These are phyloP conservation scores for Agapornis canus DNA, from an alignment of 2,797 vertebrate species.

Conservation along the genomic window DNA sequence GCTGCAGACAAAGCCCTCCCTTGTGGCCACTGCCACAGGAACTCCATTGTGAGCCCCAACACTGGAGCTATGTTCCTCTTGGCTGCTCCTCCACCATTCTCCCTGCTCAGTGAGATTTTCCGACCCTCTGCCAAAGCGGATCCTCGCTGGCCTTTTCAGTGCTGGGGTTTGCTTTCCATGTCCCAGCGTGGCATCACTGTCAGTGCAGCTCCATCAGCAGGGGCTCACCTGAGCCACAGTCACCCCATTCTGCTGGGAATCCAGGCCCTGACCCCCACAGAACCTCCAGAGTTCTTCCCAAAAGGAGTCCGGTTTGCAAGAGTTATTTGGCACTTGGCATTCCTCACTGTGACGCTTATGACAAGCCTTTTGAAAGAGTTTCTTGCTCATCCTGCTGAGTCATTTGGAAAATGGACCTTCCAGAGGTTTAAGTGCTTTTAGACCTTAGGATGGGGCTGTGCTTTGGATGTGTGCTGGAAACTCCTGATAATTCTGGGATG, in stretches of 20 bases:
- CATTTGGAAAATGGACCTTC: background rate
- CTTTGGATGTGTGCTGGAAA: background rate
- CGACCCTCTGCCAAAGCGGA: background rate
- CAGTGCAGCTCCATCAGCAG: background rate
- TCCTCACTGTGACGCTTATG: background rate
- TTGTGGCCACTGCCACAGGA: conserved; percentile 17
- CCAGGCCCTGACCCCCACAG: background rate
- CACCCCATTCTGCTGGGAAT: background rate
- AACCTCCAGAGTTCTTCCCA: background rate
- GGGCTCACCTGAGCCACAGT: background rate
- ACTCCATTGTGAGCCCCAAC: conserved; percentile 1
- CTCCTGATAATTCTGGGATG: background rate
- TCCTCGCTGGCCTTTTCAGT: background rate
- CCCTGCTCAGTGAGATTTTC: background rate
- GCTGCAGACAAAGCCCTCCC: background rate
- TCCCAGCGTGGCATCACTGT: fast-evolving
- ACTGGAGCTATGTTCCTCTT: conserved; percentile 21
- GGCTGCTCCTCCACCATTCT: background rate
- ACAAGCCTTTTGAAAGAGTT: background rate
- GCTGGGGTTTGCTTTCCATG: background rate
- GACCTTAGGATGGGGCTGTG: background rate
- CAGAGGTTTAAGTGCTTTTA: background rate
- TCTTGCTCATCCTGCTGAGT: background rate
- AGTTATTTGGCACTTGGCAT: background rate
- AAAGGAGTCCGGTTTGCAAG: background rate